Conservation (phyloP, 2,113 vertebrate species). For the Taurulus bubalis region DNA sequence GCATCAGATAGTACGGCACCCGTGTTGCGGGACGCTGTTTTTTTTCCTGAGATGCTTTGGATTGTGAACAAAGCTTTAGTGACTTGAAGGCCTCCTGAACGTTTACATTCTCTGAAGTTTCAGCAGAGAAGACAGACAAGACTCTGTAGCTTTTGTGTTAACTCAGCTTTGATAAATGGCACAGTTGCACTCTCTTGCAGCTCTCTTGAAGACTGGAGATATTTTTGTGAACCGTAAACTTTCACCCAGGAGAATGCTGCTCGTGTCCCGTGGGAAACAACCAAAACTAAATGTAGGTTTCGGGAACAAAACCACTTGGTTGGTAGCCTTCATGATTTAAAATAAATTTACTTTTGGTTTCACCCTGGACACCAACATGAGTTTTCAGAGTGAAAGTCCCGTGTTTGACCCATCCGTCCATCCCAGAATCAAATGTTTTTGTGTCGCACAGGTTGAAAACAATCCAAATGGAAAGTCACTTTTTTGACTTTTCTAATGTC, state of each 20-base stretch:
- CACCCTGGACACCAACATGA: neutral
- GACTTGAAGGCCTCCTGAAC: conserved; percentile 23
- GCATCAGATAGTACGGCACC: neutral
- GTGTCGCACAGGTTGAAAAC: no score
- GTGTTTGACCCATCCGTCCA: neutral
- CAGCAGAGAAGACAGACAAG: conserved; percentile 1
- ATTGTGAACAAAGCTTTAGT: conserved; percentile 12
- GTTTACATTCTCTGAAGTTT: conserved; percentile 11
- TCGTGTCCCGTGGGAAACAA: no score
- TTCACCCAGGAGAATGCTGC: no score
- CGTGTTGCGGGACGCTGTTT: neutral
- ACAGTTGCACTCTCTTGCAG: neutral
- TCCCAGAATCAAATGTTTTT: no score
- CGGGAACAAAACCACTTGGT: no score
- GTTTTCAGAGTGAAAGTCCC: neutral
- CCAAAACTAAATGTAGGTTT: no score
- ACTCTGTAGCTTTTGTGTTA: conserved; percentile 14
- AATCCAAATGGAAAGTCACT: no score
- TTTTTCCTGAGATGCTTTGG: conserved; percentile 7
- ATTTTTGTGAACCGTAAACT: neutral
- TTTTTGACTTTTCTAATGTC: no score
- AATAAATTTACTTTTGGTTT: neutral
- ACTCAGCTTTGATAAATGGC: conserved; percentile 35
- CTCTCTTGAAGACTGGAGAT: neutral
- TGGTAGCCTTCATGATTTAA: neutral